Conservation (phyloP, 1,140 invertebrate genomes). For the Watersipora subatra region DNA sequence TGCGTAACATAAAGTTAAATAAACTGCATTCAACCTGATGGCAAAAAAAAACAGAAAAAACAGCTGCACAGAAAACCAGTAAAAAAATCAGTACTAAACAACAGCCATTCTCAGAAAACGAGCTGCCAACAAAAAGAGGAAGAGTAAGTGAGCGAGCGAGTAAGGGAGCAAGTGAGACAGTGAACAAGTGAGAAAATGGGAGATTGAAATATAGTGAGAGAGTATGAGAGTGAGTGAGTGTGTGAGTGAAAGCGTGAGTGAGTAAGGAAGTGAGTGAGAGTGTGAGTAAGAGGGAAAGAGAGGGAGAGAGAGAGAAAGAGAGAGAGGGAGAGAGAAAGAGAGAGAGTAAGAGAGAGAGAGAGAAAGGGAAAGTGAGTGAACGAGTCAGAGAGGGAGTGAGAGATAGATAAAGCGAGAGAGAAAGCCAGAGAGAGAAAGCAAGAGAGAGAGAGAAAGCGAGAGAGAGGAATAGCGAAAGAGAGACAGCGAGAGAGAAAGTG, state of each 20-base stretch:
- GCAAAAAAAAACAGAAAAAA: too few species aligned
- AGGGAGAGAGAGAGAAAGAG: background rate
- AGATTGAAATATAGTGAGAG: background rate
- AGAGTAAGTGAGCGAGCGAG: background rate
- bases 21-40: too few species aligned
- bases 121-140: too few species aligned
- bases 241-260: background rate
- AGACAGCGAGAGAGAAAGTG: too few species aligned
- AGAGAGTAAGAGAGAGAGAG: background rate
- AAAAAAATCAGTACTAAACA: too few species aligned
- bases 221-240: background rate
- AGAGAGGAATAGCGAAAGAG: too few species aligned
- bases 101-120: too few species aligned
- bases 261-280: too few species aligned
- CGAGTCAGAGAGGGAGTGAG: background rate
- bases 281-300: too few species aligned
- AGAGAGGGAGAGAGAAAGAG: background rate
- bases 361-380: background rate
- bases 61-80: too few species aligned
- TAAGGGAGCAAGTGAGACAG: background rate
- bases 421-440: background rate
- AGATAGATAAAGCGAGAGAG: background rate
- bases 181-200: background rate
- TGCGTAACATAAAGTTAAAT: too few species aligned
- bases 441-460: background rate